Base-by-base conservation (phyloP, 2,797 vertebrate species). In the Enteromius thamalakanensis region DNA sequence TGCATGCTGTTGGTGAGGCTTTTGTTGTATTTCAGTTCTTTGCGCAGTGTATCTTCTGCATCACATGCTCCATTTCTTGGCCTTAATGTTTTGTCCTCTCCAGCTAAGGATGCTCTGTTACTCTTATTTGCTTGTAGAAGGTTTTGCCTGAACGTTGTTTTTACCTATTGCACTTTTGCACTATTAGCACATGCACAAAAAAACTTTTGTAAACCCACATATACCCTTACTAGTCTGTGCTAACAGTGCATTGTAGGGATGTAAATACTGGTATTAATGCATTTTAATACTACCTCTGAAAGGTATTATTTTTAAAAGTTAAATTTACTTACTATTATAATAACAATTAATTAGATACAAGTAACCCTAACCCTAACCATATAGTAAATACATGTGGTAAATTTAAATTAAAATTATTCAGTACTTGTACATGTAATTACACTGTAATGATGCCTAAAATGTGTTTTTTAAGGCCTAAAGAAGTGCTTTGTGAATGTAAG, bases 11-110 rank as follows among this genome's bases (percentile, higher is more conserved):
- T 29, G 11, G 19, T 37, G 2, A 42, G 23, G 12, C 49, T 17
- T 51, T 64, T 4, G 70, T 64, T 34, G 70, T 40, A 40, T 81
- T 62, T 65, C 21, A 64, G 7, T 75, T 81, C 32, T 11, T 67
- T 80, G 37, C 7, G 15, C 19, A 15, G 6, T 55, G 8, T 40
- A 70, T 71, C 45, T 71, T 85, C 21, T 81, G 62, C 45, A 82
- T 79, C 37, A 77, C 47, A 14, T 74, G 45, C 62, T 29, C 17
- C 21, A 37, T 64, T 72, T 5, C 47, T 42, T 72, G 47, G 10
- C 37, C 19, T 19, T 26, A n/a, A 32, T 1, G 45, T 79, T 19
- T 78, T 49, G 42, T 65, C 42, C 17, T 51, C 11, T 64, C 3
- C 6, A 64, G 49, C 49, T 40, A 21, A 15, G 12, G 10, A 45